phyloP scores from a whole-genome alignment of 2,113 vertebrate species.

The Spea multiplicata region DNA sequence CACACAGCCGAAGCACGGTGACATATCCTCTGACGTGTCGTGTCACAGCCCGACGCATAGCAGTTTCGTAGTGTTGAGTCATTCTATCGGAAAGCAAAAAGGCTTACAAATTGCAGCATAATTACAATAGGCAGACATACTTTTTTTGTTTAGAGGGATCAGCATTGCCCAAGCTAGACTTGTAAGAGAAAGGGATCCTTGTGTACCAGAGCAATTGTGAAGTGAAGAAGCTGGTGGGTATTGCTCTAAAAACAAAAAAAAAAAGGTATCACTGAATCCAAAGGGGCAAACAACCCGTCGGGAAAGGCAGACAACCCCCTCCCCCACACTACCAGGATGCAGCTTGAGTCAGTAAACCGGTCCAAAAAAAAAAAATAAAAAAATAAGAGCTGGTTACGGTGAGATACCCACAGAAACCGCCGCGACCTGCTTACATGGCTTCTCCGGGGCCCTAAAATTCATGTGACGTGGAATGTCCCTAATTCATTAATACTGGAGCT shows the following conservation, averaged over 20 bases:
- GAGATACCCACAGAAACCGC: too few relatives aligned
- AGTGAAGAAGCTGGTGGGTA: background rate
- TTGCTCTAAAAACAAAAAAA: background rate
- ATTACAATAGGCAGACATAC: background rate
- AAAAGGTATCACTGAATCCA: background rate
- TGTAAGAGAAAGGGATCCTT: background rate
- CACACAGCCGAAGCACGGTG: background rate
- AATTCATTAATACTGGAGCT: too few relatives aligned
- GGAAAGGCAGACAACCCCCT: too few relatives aligned
- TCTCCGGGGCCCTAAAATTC: too few relatives aligned
- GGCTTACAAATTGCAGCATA: constrained; percentile 26
- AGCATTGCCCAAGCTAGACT: background rate
- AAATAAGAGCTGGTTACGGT: too few relatives aligned
- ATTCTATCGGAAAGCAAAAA: constrained; percentile 11
- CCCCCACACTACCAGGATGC: too few relatives aligned
- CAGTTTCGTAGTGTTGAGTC: constrained; percentile 29
- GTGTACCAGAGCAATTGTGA: background rate
- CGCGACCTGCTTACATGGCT: too few relatives aligned
- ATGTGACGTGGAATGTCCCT: too few relatives aligned
- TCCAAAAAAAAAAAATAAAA: too few relatives aligned
- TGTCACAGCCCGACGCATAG: constrained; percentile 5
- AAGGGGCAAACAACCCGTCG: too few relatives aligned
- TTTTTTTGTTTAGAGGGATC: too few relatives aligned
- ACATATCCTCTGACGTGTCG: background rate
- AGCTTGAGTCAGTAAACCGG: too few relatives aligned